Conservation (phyloP, 2,797 vertebrate species). For the Carduelis carduelis region DNA sequence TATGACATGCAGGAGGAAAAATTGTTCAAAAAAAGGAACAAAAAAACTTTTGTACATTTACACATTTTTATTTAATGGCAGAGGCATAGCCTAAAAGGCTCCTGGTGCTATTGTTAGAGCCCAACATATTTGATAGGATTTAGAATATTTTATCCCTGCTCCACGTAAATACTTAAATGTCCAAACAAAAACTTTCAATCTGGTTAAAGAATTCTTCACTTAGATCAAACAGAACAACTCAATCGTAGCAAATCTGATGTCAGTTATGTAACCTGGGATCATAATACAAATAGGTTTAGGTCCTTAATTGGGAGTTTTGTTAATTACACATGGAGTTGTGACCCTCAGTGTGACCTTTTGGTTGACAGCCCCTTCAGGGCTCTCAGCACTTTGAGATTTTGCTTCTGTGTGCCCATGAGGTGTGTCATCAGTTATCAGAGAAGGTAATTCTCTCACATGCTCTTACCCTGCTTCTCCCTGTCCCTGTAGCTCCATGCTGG, state of each 20-base stretch:
- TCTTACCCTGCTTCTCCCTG: neutral
- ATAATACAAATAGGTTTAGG: neutral
- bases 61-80: neutral
- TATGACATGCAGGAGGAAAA: neutral
- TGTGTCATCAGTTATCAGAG: neutral
- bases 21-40: neutral
- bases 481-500: neutral
- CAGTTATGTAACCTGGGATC: neutral
- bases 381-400: neutral
- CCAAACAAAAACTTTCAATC: neutral
- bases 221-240: neutral
- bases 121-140: neutral
- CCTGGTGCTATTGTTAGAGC: neutral
- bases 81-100: neutral
- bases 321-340: neutral
- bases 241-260: neutral
- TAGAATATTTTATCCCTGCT: neutral
- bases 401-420: rapidly evolving
- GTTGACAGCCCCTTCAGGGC: neutral
- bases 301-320: neutral
- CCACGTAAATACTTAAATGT: neutral
- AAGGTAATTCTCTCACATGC: neutral
- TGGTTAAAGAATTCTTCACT: neutral
- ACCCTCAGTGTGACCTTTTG: neutral
- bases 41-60: neutral